Evolutionary conservation across 1,140 invertebrate genomes (phyloP).

Genomic region (Brevipalpus yothersi): DNA sequence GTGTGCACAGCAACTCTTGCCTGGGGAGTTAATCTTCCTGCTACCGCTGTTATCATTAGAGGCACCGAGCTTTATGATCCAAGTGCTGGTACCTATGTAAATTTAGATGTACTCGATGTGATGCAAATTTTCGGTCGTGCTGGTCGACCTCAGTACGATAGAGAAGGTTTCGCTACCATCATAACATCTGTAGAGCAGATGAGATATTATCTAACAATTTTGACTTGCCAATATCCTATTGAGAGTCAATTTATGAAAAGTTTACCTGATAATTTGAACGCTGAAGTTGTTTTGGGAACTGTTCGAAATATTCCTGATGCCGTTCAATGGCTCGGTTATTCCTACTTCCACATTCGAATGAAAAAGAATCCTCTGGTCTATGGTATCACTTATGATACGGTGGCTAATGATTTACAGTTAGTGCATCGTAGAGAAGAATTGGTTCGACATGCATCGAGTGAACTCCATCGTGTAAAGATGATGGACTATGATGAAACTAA

Average conservation of each 20-base stretch:
- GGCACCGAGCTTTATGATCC: conserved; percentile 96
- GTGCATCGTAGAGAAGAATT: conserved; percentile 42
- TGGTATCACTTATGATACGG: conserved; percentile 43
- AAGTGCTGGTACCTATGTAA: conserved; percentile 74
- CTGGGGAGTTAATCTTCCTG: conserved; percentile 97
- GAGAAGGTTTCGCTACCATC: conserved; percentile 75
- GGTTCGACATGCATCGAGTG: conserved; percentile 48
- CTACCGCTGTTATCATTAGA: conserved; percentile 51
- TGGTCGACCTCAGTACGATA: conserved; percentile 51
- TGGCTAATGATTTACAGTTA: conserved; percentile 45
- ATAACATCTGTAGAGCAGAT: conserved; percentile 83
- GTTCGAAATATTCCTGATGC: conserved; percentile 87
- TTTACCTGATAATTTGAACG: conserved; percentile 88
- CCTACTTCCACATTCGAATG: conserved; percentile 86
- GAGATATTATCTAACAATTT: conserved; percentile 67
- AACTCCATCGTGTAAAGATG: conserved; percentile 78
- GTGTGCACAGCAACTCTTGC: conserved; percentile 93
- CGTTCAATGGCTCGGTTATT: conserved; percentile 90
- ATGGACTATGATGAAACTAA: conserved; percentile 63
- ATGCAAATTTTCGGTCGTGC: conserved; percentile 97
- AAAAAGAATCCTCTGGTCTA: conserved; percentile 72
- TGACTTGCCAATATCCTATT: conserved; percentile 92
- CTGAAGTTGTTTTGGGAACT: conserved; percentile 81
- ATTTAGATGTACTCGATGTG: conserved; percentile 89
- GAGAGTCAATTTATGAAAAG: conserved; percentile 85